These are phyloP conservation scores for Cheirogaleus major DNA, from an alignment of 2,797 vertebrate species.

Conservation along the genomic window DNA sequence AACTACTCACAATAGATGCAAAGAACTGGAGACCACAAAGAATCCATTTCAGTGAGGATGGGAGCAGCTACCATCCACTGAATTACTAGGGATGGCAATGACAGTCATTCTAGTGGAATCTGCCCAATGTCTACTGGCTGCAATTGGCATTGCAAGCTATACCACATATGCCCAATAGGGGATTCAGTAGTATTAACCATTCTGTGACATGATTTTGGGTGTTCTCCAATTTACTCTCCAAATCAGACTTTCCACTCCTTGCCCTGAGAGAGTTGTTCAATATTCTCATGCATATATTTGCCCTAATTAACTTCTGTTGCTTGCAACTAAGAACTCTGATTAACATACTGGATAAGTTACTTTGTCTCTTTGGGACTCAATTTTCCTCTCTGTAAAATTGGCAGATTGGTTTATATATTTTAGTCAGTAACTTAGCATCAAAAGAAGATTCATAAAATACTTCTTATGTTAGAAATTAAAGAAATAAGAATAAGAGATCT, in stretches of 20 bases:
- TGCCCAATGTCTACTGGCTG: too few relatives aligned
- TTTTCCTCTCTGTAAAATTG: not conserved
- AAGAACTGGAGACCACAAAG: not conserved
- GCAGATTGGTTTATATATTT: not conserved
- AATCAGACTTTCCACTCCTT: not conserved
- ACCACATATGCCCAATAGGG: not conserved
- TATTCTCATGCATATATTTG: not conserved
- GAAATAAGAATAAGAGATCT: not conserved
- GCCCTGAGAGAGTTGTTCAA: not conserved
- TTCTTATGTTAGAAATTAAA: not conserved
- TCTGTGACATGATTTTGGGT: not conserved
- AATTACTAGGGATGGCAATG: not conserved
- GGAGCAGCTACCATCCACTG: accelerated
- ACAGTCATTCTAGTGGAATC: accelerated
- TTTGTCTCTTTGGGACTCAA: not conserved
- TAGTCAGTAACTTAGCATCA: not conserved
- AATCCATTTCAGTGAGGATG: not conserved
- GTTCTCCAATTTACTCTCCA: too few relatives aligned
- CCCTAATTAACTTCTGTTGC: not conserved
- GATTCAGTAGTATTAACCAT: not conserved
- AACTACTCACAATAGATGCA: not conserved
- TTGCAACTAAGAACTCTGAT: not conserved
- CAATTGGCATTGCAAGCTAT: not conserved
- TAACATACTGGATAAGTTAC: not conserved
- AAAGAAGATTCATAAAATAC: not conserved